Evolutionary conservation across 2,888 invertebrate genomes (phyloP).

Genomic region (Cheilosia urbana): DNA sequence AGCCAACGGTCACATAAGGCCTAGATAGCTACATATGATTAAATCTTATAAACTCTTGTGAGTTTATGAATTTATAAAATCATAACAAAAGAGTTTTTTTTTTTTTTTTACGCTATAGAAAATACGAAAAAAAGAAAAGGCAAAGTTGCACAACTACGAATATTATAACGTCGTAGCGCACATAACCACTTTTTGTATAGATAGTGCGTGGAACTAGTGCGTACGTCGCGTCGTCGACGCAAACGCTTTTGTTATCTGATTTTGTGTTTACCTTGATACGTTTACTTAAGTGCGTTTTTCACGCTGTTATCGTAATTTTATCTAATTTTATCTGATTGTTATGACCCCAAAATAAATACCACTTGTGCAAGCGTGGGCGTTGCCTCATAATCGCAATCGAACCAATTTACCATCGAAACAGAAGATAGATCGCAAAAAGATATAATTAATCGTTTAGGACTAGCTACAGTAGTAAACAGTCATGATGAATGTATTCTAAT

Average conservation of each 20-base stretch:
- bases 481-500: no score
- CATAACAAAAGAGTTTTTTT: no score
- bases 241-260: conserved; percentile 1
- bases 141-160: background rate
- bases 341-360: background rate
- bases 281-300: conserved; percentile 1
- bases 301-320: conserved; percentile 4
- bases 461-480: no score
- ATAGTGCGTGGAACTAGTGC: background rate
- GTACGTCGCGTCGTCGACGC: background rate
- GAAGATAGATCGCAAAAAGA: no score
- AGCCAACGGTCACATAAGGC: no score
- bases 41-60: no score
- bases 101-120: no score
- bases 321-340: conserved; percentile 5
- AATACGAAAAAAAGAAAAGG: no score
- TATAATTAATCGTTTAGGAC: no score
- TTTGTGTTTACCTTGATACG: background rate
- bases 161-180: background rate
- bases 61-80: no score
- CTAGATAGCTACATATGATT: no score
- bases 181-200: background rate
- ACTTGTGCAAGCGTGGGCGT: conserved; percentile 16
- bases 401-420: no score
- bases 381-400: background rate